Percentiles rank a stretch among this genome's conserved stretches.
These are phyloP conservation scores for Drosophila seclusa DNA, from an alignment of 2,888 invertebrate species.

Conservation along the genomic window DNA sequence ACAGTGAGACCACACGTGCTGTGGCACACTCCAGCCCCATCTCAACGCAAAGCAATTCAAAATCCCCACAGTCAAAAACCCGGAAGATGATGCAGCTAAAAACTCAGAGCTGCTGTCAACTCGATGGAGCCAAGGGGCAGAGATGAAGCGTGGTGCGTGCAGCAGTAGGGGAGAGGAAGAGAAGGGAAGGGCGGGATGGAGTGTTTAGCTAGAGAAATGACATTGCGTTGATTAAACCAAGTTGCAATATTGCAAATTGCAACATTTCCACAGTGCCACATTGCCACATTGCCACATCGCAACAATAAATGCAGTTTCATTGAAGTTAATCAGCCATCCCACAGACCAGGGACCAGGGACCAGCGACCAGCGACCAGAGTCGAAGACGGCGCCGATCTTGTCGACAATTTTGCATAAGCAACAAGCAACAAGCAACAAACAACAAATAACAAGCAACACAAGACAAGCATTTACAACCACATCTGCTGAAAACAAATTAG, in stretches of 20 bases:
- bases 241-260: slow-evolving; percentile 54
- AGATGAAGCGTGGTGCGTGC: not conserved
- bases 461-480: slow-evolving; percentile 8
- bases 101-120: slow-evolving; percentile 16
- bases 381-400: slow-evolving; percentile 54
- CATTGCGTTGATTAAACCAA: slow-evolving; percentile 69
- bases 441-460: slow-evolving; percentile 20
- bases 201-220: slow-evolving; percentile 44
- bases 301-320: slow-evolving; percentile 77
- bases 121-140: not conserved
- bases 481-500: slow-evolving; percentile 52
- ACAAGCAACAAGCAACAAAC: slow-evolving; percentile 12
- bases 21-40: slow-evolving; percentile 35
- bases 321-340: slow-evolving; percentile 73
- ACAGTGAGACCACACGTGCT: slow-evolving; percentile 53
- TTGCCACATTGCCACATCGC: slow-evolving; percentile 38
- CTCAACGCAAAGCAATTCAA: not conserved
- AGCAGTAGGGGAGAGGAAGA: not conserved
- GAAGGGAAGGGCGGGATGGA: not conserved
- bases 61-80: slow-evolving; percentile 35
- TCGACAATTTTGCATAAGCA: slow-evolving; percentile 59
- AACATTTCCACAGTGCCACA: slow-evolving; percentile 5
- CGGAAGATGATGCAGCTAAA: slow-evolving; percentile 68
- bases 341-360: not conserved
- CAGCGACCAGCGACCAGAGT: slow-evolving; percentile 21